Conservation (phyloP, 2,888 invertebrate species). For the Glyphotaelius pellucidus region DNA sequence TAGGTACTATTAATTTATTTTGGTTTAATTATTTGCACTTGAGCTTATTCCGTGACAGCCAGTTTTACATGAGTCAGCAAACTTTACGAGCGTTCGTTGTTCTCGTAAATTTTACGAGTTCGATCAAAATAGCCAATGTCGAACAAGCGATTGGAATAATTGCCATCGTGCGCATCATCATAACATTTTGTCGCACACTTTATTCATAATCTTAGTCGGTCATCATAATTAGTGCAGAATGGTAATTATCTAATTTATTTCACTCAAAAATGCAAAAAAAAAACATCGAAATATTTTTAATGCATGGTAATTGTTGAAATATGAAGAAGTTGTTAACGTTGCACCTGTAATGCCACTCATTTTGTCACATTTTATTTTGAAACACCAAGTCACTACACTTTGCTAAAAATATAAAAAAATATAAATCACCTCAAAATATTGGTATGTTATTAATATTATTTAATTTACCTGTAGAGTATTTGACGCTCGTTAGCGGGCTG, state of each 20-base stretch:
- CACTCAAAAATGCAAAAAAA: background rate
- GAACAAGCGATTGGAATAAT: background rate
- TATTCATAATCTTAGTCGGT: background rate
- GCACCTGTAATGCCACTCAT: background rate
- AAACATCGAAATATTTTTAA: background rate
- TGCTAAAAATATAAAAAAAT: conserved; percentile 38
- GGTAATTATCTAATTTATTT: background rate
- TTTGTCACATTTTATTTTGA: conserved; percentile 17
- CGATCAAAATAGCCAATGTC: background rate
- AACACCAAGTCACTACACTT: background rate
- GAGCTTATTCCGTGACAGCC: background rate
- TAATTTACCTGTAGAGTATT: conserved; percentile 44
- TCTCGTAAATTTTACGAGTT: background rate
- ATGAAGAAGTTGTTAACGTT: background rate
- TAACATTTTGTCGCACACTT: background rate
- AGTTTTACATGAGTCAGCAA: background rate
- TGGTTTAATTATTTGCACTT: background rate
- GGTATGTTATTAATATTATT: conserved; percentile 20
- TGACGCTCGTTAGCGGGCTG: conserved; percentile 47
- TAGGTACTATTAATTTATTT: background rate
- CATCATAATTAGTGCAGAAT: background rate
- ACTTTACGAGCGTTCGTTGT: background rate
- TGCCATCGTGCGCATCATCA: background rate
- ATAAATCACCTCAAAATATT: conserved; percentile 15
- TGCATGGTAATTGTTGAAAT: background rate